Base-by-base conservation (phyloP, 2,888 invertebrate species). In the Ligdia adustata region DNA sequence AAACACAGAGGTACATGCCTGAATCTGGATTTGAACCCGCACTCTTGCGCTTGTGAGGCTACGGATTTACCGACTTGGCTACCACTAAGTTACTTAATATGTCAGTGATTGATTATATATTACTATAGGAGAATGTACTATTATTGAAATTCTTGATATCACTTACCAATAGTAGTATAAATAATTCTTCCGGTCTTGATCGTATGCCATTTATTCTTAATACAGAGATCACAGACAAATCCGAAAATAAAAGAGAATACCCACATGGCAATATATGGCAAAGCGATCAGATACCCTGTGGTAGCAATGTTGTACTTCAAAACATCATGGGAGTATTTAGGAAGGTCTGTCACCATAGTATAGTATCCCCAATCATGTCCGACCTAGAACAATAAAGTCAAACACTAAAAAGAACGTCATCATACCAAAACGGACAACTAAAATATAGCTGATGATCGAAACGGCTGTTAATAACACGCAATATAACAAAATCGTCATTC, bases 241-340 rank as follows among this genome's bases (percentile, higher is more conserved):
- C 94, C 94, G 7, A 93, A 93, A 12, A 82, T 52, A 69, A 94
- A 91, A 1, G 93, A 93, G 0, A 90, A 82, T 4, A 94, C 53
- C 93, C 93, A 94, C 92, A 94, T 94, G 1, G 92, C 91, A 9
- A 94, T 78, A 64, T 94, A 94, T 0, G 94, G 94, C 9, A 94
- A 60, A 0, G 94, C 92, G 0, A 93, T 93, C 44, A 93, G 81
- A 1, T 90, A 79, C 0, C 94, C 93, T 51, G 93, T 93, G 59
- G 91, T 86, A 20, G 91, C 82, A 24, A 94, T 92, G 60, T 93
- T 89, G 69, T 90, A 93, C 62, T 93, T 91, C 29, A 94, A 77
- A 0, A 94, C 92, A 55, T 93, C 93, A 51, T 91, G 91, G 64
- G 94, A 92, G 73, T 94, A 94, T 51, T 92, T 93, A 0, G 94